These are phyloP conservation scores for Picathartes gymnocephalus DNA, from an alignment of 2,113 vertebrate species.

Conservation along the genomic window DNA sequence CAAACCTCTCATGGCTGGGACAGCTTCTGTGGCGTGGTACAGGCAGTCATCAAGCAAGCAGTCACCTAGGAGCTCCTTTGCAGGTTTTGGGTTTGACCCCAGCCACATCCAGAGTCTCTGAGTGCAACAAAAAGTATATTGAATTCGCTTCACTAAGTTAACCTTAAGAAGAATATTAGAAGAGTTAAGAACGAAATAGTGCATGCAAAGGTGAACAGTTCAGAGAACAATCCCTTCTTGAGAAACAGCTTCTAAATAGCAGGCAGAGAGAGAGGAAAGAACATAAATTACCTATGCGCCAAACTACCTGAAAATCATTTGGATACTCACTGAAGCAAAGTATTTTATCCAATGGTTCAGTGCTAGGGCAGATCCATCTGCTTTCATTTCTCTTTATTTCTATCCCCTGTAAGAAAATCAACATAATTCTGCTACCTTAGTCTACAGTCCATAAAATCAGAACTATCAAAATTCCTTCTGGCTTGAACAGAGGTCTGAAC, in stretches of 20 bases:
- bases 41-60: background rate
- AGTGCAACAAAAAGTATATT: background rate
- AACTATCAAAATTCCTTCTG: slow-evolving; percentile 35
- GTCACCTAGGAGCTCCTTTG: background rate
- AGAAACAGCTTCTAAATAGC: slow-evolving; percentile 43
- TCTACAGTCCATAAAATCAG: slow-evolving; percentile 46
- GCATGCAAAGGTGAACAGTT: slow-evolving; percentile 45
- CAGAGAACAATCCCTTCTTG: slow-evolving; percentile 30
- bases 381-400: slow-evolving; percentile 49
- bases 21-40: background rate
- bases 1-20: background rate
- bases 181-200: slow-evolving; percentile 34
- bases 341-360: slow-evolving; percentile 30
- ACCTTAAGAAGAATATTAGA: slow-evolving; percentile 34
- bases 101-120: background rate
- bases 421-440: slow-evolving; percentile 2
- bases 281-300: slow-evolving; percentile 56
- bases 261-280: slow-evolving; percentile 37
- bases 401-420: slow-evolving; percentile 22
- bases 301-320: slow-evolving; percentile 63
- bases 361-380: slow-evolving; percentile 44
- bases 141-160: slow-evolving; percentile 43
- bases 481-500: background rate
- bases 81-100: background rate
- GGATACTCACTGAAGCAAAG: slow-evolving; percentile 46